Base-by-base conservation (phyloP, 1,140 invertebrate species). In the Drosophila lini region DNA sequence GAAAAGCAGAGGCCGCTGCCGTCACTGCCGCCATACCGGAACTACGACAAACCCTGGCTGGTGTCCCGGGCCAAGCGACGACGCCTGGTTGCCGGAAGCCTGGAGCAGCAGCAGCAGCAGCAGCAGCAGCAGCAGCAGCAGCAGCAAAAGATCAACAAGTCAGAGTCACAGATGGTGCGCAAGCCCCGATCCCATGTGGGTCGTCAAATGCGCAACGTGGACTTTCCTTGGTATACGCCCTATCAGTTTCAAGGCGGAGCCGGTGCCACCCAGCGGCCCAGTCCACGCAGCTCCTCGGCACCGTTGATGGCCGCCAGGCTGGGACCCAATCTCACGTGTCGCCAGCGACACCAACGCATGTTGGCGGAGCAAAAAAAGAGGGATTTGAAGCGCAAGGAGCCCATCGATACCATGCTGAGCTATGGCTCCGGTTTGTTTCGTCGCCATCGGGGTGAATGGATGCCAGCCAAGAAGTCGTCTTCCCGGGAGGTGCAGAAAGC, bases 361-460 rank as follows among this genome's bases (percentile, higher is more conserved):
- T 15, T 69, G 40, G 65, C 59, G 41, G 47, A 52, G 9, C 80
- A 65, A 4, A 9, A 64, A 4, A 47, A 25, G 13, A 62, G 62
- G 15, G 44, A 76, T 8, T 9, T 74, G 44, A 38, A 52, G 6
- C 65, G 52, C 8, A 71, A 80, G 10, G 79, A 80, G 42, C 71
- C 67, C 5, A 82, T 86, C 45, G 82, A 86, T 22, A 61, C 73
- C 5, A 67, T 80, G 9, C 48, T 73, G 0, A 59, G 64, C 11
- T 28, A 69, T 16, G 62, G 47, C 15, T 86, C n/a, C 9, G 78
- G 19, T 0, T 6, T 1, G n/a, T 52, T 32, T 25, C 57, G 58
- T 5, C 42, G 36, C 0, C 9, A 13, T 22, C 47, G 8, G 2
- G 25, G 60, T 3, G 22, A 41, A 0, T 67, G 62, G 45, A 5